These are phyloP conservation scores for Tetragonula carbonaria DNA, from an alignment of 2,888 invertebrate genomes.

Conservation along the genomic window DNA sequence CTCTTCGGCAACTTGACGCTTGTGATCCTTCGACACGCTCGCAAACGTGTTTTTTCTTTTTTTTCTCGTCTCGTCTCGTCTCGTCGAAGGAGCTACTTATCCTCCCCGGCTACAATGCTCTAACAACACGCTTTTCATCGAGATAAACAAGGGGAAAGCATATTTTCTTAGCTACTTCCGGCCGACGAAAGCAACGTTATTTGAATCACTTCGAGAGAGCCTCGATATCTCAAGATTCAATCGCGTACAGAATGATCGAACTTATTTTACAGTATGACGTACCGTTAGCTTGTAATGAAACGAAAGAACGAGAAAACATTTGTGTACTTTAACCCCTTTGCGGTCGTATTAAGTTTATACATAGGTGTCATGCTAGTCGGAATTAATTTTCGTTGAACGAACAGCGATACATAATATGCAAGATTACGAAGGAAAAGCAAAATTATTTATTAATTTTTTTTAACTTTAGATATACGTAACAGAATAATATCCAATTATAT, in stretches of 20 bases:
- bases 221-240: neutral
- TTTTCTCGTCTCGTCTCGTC: neutral
- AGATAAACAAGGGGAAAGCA: slow-evolving; percentile 24
- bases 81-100: neutral
- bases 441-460: too few species aligned
- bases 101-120: neutral
- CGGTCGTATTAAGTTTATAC: too few species aligned
- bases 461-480: too few species aligned
- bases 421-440: too few species aligned
- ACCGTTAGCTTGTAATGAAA: too few species aligned
- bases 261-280: neutral
- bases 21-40: slow-evolving; percentile 6
- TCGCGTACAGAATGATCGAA: neutral
- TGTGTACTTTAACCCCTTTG: too few species aligned
- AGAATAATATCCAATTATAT: too few species aligned
- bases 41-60: slow-evolving; percentile 7
- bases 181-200: slow-evolving; percentile 17
- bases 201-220: neutral
- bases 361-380: too few species aligned
- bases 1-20: neutral
- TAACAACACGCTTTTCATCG: slow-evolving; percentile 16
- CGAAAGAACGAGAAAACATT: too few species aligned
- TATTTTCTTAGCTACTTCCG: slow-evolving; percentile 11
- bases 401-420: too few species aligned
- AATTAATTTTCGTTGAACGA: too few species aligned